Percentiles rank a stretch among this genome's conserved stretches.
Evolutionary conservation across 2,113 vertebrate species (phyloP).

Genomic region (Pangasianodon gigas): DNA sequence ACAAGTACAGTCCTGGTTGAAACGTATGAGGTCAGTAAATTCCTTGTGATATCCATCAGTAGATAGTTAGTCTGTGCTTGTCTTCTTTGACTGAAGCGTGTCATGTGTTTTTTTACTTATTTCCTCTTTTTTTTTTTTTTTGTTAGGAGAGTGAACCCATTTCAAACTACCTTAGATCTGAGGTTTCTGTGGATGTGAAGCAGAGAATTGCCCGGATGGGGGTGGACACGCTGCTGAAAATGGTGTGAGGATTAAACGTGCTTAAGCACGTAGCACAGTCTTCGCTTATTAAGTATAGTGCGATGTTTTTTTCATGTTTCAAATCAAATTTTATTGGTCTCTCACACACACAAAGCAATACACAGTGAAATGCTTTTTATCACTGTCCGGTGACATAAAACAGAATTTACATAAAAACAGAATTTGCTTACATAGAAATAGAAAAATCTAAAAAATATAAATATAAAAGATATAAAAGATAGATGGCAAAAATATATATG

Average conservation of each 20-base stretch:
- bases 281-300: neutral
- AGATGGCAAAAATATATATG: too few species aligned
- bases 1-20: conserved; percentile 88
- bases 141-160: conserved; percentile 90
- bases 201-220: conserved; percentile 87
- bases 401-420: too few species aligned
- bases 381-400: too few species aligned
- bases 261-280: neutral
- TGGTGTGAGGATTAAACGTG: conserved; percentile 73
- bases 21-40: conserved; percentile 83
- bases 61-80: neutral
- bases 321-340: neutral
- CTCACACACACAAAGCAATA: too few species aligned
- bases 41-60: neutral
- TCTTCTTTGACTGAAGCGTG: neutral
- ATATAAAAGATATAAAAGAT: too few species aligned
- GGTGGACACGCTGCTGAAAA: conserved; percentile 90
- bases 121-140: neutral
- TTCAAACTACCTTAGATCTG: conserved; percentile 78
- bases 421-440: too few species aligned
- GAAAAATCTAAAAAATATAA: too few species aligned
- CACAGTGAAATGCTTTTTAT: too few species aligned
- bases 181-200: conserved; percentile 75
- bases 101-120: neutral
- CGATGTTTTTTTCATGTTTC: neutral